phyloP scores from a whole-genome alignment of 2,888 invertebrate species.

The Spicauda simplicius region DNA sequence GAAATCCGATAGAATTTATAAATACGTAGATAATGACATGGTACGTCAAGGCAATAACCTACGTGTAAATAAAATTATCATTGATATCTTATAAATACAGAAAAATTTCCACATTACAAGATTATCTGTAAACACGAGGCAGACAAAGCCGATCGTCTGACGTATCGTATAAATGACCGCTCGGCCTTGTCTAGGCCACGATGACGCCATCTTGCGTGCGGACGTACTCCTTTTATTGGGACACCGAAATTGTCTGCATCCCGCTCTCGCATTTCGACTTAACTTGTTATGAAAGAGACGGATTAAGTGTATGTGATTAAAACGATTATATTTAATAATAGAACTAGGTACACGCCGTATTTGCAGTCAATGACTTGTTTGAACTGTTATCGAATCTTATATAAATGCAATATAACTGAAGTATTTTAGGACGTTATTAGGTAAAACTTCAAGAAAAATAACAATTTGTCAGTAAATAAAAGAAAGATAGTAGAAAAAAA shows the following conservation, averaged over 20 bases:
- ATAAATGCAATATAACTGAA: conserved; percentile 4
- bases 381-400: conserved; percentile 4
- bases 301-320: conserved; percentile 45
- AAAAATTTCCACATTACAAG: conserved; percentile 50
- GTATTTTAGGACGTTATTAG: neutral
- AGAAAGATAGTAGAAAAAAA: conserved; percentile 34
- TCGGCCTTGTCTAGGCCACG: conserved; percentile 84
- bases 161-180: conserved; percentile 79
- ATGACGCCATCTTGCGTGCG: conserved; percentile 80
- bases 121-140: conserved; percentile 54
- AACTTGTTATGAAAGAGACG: conserved; percentile 53
- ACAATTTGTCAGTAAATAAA: conserved; percentile 3
- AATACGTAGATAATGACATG: neutral
- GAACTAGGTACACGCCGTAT: conserved; percentile 50
- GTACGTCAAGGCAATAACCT: neutral
- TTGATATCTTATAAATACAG: neutral
- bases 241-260: conserved; percentile 66
- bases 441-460: neutral
- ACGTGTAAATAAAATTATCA: neutral
- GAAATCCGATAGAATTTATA: neutral
- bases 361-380: conserved; percentile 42
- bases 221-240: conserved; percentile 76
- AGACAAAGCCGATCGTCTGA: conserved; percentile 74
- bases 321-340: conserved; percentile 57
- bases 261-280: conserved; percentile 53